Percentiles rank a stretch among this genome's conserved stretches.
phyloP scores from a whole-genome alignment of 2,797 vertebrate species.

The Poecilia velifera region DNA sequence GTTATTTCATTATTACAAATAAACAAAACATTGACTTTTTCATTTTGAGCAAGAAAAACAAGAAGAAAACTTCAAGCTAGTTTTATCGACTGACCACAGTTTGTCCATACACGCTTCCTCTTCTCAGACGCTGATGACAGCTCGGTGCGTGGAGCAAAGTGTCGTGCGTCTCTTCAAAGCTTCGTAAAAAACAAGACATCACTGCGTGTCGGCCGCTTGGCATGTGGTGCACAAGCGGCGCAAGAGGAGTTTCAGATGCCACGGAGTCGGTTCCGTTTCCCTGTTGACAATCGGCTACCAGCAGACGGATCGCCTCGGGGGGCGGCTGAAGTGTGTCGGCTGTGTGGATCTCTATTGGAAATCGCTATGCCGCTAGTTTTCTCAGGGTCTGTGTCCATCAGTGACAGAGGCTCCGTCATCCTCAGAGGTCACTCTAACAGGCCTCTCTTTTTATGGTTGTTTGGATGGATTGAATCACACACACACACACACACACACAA shows the following conservation, averaged over 20 bases:
- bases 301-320: constrained; percentile 62
- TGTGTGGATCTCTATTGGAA: constrained; percentile 74
- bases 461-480: constrained; percentile 30
- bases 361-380: constrained; percentile 74
- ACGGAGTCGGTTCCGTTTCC: constrained; percentile 42
- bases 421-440: constrained; percentile 35
- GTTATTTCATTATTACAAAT: constrained; percentile 4
- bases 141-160: constrained; percentile 20
- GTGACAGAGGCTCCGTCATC: constrained; percentile 52
- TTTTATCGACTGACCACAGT: constrained; percentile 10
- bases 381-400: constrained; percentile 66
- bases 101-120: constrained; percentile 12
- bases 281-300: constrained; percentile 60
- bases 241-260: constrained; percentile 24
- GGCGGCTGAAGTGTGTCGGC: constrained; percentile 59
- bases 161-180: constrained; percentile 25
- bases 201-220: constrained; percentile 24
- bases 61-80: constrained; percentile 16
- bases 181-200: constrained; percentile 26
- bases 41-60: constrained; percentile 22
- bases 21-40: not conserved
- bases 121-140: constrained; percentile 19
- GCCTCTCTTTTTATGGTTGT: constrained; percentile 16
- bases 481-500: constrained; percentile 21
- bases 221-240: constrained; percentile 28